A percentile compares a stretch with the other conserved stretches of the same genome.
Conservation (phyloP, 1,140 invertebrate genomes). For the Theocolax elegans region DNA sequence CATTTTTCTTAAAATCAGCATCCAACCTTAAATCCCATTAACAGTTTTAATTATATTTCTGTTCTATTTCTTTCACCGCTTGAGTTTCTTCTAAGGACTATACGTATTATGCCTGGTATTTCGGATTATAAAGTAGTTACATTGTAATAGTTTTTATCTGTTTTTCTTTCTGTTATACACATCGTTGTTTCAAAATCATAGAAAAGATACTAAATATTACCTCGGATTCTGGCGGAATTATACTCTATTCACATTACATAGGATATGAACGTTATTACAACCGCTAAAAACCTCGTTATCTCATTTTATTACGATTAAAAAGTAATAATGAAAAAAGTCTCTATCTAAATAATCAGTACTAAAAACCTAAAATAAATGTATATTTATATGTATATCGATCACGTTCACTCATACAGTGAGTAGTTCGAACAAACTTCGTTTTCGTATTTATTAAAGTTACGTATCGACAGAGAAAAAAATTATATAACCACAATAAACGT, state of each 20-base stretch:
- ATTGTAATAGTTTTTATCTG: slow-evolving; percentile 40
- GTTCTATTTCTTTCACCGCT: slow-evolving; percentile 4
- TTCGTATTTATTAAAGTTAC: slow-evolving; percentile 28
- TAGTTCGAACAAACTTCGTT: slow-evolving; percentile 19
- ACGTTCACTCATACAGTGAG: slow-evolving; percentile 26
- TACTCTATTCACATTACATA: slow-evolving; percentile 47
- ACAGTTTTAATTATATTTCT: too few species aligned
- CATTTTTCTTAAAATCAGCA: too few species aligned
- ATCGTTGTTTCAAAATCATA: slow-evolving; percentile 52
- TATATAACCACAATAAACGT: slow-evolving; percentile 27
- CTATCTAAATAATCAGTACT: slow-evolving; percentile 39
- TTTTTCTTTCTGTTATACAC: slow-evolving; percentile 36
- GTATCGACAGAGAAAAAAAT: slow-evolving; percentile 30
- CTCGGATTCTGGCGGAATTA: too few species aligned
- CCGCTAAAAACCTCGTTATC: slow-evolving; percentile 19
- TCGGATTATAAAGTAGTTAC: slow-evolving; percentile 44
- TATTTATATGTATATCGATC: slow-evolving; percentile 1
- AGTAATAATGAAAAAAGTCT: slow-evolving; percentile 27
- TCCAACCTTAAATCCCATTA: too few species aligned
- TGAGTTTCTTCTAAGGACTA: slow-evolving; percentile 39
- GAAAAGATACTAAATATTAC: slow-evolving; percentile 52
- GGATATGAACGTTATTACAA: slow-evolving; percentile 42
- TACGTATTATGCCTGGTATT: slow-evolving; percentile 46
- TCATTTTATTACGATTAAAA: slow-evolving; percentile 25
- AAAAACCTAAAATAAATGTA: slow-evolving; percentile 30